These are phyloP conservation scores for Zeus faber DNA, from an alignment of 2,113 vertebrate genomes.

Conservation along the genomic window DNA sequence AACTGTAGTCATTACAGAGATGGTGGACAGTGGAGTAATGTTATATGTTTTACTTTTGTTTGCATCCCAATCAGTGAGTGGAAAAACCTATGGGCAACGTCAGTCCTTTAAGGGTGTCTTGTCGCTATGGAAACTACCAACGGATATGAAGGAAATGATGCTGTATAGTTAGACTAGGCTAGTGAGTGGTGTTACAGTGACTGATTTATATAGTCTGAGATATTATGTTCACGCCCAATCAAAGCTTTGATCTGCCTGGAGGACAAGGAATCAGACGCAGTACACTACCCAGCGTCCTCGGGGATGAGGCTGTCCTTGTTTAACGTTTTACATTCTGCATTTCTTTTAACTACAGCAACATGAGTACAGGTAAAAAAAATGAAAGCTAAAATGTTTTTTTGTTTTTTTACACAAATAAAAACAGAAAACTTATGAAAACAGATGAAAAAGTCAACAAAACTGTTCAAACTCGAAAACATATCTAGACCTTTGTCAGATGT, in stretches of 20 bases:
- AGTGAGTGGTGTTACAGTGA: constrained; percentile 28
- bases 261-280: background rate
- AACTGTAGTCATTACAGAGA: background rate
- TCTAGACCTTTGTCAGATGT: background rate
- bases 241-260: constrained; percentile 13
- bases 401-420: background rate
- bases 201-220: background rate
- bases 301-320: constrained; percentile 3
- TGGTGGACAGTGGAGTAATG: too few relatives aligned
- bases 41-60: too few relatives aligned
- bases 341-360: background rate
- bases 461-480: background rate
- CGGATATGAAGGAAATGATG: too few relatives aligned
- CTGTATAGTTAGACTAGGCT: too few relatives aligned
- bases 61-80: constrained; percentile 1
- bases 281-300: constrained; percentile 7
- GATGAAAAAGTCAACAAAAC: background rate
- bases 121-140: constrained; percentile 55
- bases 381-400: background rate
- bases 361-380: background rate
- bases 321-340: background rate
- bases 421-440: background rate
- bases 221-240: background rate
- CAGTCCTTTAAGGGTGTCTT: constrained; percentile 31
- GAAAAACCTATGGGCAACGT: constrained; percentile 30